Evolutionary conservation across 2,888 invertebrate species (phyloP).

Genomic region (Antheraea yamamai): DNA sequence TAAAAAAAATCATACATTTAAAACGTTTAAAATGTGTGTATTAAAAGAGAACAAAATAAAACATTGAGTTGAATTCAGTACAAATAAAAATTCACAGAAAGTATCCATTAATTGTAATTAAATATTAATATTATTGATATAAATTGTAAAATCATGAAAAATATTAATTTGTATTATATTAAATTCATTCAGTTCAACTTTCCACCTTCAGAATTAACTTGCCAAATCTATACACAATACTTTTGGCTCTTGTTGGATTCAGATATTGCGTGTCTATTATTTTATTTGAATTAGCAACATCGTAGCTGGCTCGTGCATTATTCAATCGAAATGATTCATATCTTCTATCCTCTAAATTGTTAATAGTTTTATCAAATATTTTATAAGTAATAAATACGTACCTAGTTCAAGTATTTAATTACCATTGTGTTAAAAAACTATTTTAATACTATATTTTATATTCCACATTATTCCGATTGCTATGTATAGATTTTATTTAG

Average conservation of each 20-base stretch:
- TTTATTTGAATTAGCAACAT: neutral
- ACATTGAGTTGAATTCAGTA: neutral
- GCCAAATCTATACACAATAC: conserved; percentile 5
- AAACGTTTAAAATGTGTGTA: neutral
- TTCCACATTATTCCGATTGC: neutral
- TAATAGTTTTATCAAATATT: conserved; percentile 33
- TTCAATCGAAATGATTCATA: conserved; percentile 32
- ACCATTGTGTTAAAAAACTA: neutral
- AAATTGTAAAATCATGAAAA: neutral
- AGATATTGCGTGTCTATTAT: conserved; percentile 9
- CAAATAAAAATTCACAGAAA: neutral
- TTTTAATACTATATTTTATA: neutral
- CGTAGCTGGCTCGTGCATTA: neutral
- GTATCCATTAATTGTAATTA: neutral
- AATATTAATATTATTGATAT: neutral
- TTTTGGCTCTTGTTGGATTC: conserved; percentile 9
- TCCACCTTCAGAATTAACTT: neutral
- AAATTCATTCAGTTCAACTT: neutral
- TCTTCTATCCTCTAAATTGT: conserved; percentile 46
- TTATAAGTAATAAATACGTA: neutral
- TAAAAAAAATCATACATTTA: neutral
- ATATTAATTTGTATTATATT: neutral
- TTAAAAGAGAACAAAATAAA: neutral
- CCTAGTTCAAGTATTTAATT: neutral
- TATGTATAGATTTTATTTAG: neutral